Evolutionary conservation across 2,797 vertebrate species (phyloP).

Genomic region (Propithecus deckenii): DNA sequence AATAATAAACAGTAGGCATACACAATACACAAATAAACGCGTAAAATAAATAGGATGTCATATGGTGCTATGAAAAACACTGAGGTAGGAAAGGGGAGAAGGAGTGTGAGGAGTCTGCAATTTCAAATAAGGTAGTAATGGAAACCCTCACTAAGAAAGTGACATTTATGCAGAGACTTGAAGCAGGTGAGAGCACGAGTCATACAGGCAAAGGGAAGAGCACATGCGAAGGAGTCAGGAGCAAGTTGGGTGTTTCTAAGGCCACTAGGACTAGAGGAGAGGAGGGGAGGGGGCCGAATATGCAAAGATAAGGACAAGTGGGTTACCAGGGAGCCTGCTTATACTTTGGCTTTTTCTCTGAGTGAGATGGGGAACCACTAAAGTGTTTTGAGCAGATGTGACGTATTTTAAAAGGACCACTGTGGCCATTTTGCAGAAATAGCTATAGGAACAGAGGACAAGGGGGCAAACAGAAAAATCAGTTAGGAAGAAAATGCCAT

Average conservation of each 20-base stretch:
- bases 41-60: not conserved
- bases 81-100: no score
- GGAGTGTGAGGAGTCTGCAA: no score
- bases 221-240: not conserved
- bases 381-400: not conserved
- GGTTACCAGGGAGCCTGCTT: not conserved
- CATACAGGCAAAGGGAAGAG: not conserved
- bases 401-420: not conserved
- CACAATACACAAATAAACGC: not conserved
- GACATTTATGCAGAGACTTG: not conserved
- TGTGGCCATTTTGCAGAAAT: not conserved
- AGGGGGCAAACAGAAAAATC: not conserved
- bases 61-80: not conserved
- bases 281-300: fast-evolving
- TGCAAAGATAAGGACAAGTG: not conserved
- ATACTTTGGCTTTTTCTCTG: not conserved
- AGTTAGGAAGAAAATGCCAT: not conserved
- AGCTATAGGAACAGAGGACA: not conserved
- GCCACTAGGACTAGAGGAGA: not conserved
- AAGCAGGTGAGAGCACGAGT: not conserved
- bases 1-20: not conserved
- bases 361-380: not conserved
- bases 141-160: not conserved
- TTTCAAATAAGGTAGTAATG: not conserved
- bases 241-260: not conserved